These are phyloP conservation scores for Phacellophora camtschatica DNA, from an alignment of 30 jellyfish, hydroid and myxozoan species.

Conservation along the genomic window DNA sequence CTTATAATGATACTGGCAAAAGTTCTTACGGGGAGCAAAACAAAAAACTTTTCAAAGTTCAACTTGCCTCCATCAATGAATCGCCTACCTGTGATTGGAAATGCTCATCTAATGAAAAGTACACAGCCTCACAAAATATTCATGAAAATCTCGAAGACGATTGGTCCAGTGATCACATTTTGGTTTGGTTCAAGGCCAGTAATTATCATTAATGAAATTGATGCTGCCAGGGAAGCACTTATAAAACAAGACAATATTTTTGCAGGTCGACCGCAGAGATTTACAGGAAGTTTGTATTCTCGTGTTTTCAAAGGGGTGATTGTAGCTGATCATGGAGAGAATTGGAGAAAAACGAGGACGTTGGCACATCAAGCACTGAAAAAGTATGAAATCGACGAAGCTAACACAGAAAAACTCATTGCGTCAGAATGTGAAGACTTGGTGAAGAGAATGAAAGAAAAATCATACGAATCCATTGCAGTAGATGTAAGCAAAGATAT, in stretches of 20 bases:
- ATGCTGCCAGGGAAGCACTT: slow-evolving; percentile 28
- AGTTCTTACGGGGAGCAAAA: too few relatives aligned
- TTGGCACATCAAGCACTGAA: slow-evolving; percentile 54
- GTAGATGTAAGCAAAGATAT: slow-evolving; percentile 10
- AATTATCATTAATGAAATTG: slow-evolving; percentile 20
- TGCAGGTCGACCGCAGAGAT: slow-evolving; percentile 59
- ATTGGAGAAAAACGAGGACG: slow-evolving; percentile 15
- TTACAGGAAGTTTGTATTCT: slow-evolving; percentile 34
- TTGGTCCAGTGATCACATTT: slow-evolving; percentile 44
- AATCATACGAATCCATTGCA: background rate
- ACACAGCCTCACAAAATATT: slow-evolving; percentile 23
- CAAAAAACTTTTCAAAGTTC: background rate
- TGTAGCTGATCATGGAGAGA: slow-evolving; percentile 30
- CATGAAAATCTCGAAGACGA: background rate
- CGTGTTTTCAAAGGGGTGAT: slow-evolving; percentile 17
- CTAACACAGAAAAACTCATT: background rate
- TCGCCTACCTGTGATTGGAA: slow-evolving; percentile 28
- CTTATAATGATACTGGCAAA: too few relatives aligned
- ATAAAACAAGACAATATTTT: slow-evolving; percentile 29
- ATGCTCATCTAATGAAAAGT: background rate
- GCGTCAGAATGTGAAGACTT: slow-evolving; percentile 19
- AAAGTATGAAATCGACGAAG: background rate
- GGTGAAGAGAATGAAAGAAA: background rate
- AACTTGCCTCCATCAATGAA: slow-evolving; percentile 22
- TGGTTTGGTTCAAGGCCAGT: slow-evolving; percentile 65